Percentiles rank a stretch among this genome's conserved stretches.
These are phyloP conservation scores for Phenacoccus solenopsis DNA, from an alignment of 1,140 invertebrate species.

Conservation along the genomic window DNA sequence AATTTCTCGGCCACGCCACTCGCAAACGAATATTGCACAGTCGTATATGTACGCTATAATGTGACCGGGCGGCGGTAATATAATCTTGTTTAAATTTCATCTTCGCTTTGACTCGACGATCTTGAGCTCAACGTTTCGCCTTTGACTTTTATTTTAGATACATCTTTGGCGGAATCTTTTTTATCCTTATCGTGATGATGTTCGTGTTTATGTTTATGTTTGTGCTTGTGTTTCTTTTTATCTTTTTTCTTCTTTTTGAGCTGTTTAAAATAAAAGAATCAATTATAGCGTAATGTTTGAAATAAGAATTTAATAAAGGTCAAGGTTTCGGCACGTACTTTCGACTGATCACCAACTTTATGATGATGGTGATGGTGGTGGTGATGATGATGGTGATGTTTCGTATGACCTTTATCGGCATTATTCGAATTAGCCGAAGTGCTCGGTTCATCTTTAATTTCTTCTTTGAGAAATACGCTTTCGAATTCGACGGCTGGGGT, in stretches of 20 bases:
- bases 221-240: slow-evolving; percentile 8
- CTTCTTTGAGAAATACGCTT: not conserved
- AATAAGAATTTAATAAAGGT: not conserved
- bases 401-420: not conserved
- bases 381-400: slow-evolving; percentile 8
- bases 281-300: not conserved
- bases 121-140: not conserved
- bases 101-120: not conserved
- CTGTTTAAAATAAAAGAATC: slow-evolving; percentile 4
- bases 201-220: slow-evolving; percentile 10
- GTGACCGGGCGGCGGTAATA: too few relatives aligned
- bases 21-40: too few relatives aligned
- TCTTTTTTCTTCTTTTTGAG: slow-evolving; percentile 11
- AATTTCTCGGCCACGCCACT: not conserved
- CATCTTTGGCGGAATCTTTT: not conserved
- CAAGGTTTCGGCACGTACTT: not conserved
- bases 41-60: too few relatives aligned
- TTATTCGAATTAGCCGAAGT: not conserved
- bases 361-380: slow-evolving; percentile 8
- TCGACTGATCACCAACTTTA: not conserved
- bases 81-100: not conserved
- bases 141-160: slow-evolving; percentile 5
- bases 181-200: not conserved
- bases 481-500: not conserved
- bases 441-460: not conserved